Conservation (phyloP, 2,113 vertebrate genomes). For the Manacus vitellinus region DNA sequence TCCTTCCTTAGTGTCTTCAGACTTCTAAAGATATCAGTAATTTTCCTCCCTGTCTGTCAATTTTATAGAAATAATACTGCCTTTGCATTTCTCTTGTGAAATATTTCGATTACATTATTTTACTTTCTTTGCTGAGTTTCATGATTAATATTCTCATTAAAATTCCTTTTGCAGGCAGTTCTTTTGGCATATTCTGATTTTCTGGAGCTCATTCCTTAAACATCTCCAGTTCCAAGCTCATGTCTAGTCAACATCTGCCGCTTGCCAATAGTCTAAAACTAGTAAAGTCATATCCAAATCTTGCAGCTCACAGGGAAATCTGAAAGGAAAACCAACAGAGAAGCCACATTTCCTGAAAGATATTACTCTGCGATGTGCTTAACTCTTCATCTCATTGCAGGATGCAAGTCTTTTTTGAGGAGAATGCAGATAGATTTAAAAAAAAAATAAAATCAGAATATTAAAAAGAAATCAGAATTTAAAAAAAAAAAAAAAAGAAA, state of each 20-base stretch:
- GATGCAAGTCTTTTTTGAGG: background rate
- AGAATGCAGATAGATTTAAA: background rate
- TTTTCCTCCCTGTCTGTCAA: slow-evolving; percentile 14
- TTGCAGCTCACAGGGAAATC: background rate
- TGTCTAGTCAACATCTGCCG: slow-evolving; percentile 24
- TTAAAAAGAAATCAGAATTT: no score
- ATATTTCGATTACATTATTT: background rate
- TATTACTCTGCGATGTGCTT: background rate
- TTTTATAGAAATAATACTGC: background rate
- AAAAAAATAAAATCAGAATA: background rate
- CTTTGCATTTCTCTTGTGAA: slow-evolving; percentile 13
- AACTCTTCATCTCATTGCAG: background rate
- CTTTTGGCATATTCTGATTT: slow-evolving; percentile 1
- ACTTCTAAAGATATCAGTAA: slow-evolving; percentile 24
- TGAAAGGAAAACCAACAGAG: background rate
- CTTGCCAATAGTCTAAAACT: slow-evolving; percentile 4
- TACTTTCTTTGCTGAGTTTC: background rate
- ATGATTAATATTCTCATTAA: slow-evolving; percentile 7
- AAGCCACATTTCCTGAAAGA: background rate
- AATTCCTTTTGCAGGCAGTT: background rate
- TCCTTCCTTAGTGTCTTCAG: background rate
- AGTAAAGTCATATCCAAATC: background rate
- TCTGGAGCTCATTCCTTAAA: slow-evolving; percentile 36
- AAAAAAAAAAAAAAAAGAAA: background rate
- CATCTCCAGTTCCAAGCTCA: background rate